Evolutionary conservation across 92 coral and sea anemone species (phyloP).

Genomic region (Palythoa heliodiscus): DNA sequence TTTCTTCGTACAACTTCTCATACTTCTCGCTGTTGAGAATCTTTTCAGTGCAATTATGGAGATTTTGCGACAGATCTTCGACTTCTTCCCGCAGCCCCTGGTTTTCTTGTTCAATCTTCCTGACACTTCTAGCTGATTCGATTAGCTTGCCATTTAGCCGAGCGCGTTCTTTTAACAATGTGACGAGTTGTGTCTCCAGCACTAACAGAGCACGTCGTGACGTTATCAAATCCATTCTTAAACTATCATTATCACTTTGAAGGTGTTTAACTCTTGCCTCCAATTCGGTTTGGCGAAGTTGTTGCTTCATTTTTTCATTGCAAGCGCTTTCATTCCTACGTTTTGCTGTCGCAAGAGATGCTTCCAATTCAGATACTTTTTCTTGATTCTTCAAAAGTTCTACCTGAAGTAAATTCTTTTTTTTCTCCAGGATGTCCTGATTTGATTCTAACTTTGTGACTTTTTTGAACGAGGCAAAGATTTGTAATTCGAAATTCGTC

Average conservation of each 20-base stretch:
- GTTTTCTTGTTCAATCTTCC: slow-evolving; percentile 13
- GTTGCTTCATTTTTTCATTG: slow-evolving; percentile 38
- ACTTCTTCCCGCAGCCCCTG: slow-evolving; percentile 8
- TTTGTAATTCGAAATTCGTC: slow-evolving; percentile 49
- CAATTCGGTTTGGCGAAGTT: slow-evolving; percentile 22
- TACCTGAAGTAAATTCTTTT: slow-evolving; percentile 49
- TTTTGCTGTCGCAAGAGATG: slow-evolving; percentile 43
- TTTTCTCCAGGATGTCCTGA: slow-evolving; percentile 50
- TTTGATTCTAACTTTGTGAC: slow-evolving; percentile 52
- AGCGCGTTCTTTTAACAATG: slow-evolving; percentile 31
- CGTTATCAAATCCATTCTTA: slow-evolving; percentile 38
- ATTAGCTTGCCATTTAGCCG: slow-evolving; percentile 26
- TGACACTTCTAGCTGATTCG: slow-evolving; percentile 20
- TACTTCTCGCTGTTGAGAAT: background rate
- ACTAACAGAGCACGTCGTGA: background rate
- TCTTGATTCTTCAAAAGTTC: slow-evolving; percentile 53
- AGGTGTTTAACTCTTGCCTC: slow-evolving; percentile 39
- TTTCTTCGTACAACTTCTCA: slow-evolving; percentile 27
- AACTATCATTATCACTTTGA: slow-evolving; percentile 44
- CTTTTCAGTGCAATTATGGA: slow-evolving; percentile 8
- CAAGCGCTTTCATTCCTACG: slow-evolving; percentile 27
- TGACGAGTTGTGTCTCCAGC: slow-evolving; percentile 44
- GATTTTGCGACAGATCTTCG: slow-evolving; percentile 26
- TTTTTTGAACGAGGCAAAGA: slow-evolving; percentile 51
- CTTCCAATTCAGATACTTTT: slow-evolving; percentile 54